Conservation (phyloP, 2,113 vertebrate species). For the Phaethornis superciliosus region DNA sequence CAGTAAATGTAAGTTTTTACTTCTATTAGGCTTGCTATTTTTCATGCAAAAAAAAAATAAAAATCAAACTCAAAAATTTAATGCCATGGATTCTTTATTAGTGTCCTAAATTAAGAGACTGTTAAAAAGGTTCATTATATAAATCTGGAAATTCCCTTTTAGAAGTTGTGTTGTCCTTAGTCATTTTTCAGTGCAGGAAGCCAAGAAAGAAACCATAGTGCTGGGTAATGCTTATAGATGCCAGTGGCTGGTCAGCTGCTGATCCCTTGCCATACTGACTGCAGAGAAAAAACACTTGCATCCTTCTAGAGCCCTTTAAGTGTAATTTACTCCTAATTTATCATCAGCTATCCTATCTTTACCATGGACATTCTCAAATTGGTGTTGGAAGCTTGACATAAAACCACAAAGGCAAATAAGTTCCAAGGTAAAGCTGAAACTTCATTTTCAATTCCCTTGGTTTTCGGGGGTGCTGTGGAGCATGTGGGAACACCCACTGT, state of each 20-base stretch:
- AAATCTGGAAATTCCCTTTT: background rate
- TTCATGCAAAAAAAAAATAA: background rate
- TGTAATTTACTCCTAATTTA: constrained; percentile 26
- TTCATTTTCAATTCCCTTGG: background rate
- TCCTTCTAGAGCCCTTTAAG: background rate
- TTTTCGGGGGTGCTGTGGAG: background rate
- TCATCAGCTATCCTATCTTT: background rate
- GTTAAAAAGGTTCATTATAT: background rate
- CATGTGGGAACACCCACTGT: background rate
- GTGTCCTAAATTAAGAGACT: background rate
- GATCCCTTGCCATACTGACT: background rate
- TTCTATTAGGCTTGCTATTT: background rate
- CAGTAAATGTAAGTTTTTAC: background rate
- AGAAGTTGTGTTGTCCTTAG: background rate
- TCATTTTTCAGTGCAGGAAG: background rate
- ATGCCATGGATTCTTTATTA: background rate
- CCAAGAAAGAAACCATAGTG: background rate
- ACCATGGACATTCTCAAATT: background rate
- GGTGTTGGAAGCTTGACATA: background rate
- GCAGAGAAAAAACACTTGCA: background rate
- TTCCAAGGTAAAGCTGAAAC: constrained; percentile 20
- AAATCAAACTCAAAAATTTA: background rate
- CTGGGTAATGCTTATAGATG: background rate
- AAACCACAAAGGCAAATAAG: constrained; percentile 9
- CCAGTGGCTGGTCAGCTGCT: background rate